A percentile compares a stretch with the other conserved stretches of the same genome.
Conservation (phyloP, 1,140 invertebrate genomes). For the Brachystomella parvula region DNA sequence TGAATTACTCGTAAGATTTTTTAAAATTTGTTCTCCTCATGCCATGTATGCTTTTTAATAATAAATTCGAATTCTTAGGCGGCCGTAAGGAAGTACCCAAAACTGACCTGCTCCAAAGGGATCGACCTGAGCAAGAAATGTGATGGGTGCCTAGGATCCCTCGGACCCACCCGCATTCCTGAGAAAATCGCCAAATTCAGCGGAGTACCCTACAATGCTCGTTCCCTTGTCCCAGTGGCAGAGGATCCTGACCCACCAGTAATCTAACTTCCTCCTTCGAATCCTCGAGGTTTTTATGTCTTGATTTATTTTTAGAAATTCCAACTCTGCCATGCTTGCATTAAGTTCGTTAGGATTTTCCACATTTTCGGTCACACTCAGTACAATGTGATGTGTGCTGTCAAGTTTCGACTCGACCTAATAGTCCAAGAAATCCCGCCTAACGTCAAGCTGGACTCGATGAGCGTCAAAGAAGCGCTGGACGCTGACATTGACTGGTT, state of each 20-base stretch:
- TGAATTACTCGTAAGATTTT: too few species aligned
- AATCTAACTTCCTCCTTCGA: too few species aligned
- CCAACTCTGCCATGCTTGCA: neutral
- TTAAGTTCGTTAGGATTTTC: neutral
- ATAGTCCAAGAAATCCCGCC: neutral
- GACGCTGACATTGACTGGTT: constrained; percentile 6
- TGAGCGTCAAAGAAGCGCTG: neutral
- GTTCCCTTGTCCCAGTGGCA: neutral
- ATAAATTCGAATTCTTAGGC: too few species aligned
- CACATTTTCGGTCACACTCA: neutral
- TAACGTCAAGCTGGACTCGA: neutral
- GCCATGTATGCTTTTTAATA: too few species aligned
- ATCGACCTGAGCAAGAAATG: neutral
- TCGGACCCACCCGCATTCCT: neutral
- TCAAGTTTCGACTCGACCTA: neutral
- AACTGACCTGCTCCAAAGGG: neutral
- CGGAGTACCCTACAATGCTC: neutral
- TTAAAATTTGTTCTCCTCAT: too few species aligned
- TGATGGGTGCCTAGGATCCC: neutral
- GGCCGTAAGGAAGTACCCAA: neutral
- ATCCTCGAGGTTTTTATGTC: neutral
- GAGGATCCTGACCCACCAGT: neutral
- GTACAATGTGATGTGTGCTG: neutral
- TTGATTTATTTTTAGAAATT: neutral
- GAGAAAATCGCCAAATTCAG: neutral